These are phyloP conservation scores for Clusia tigrina DNA, from an alignment of 2,888 invertebrate genomes.

Conservation along the genomic window DNA sequence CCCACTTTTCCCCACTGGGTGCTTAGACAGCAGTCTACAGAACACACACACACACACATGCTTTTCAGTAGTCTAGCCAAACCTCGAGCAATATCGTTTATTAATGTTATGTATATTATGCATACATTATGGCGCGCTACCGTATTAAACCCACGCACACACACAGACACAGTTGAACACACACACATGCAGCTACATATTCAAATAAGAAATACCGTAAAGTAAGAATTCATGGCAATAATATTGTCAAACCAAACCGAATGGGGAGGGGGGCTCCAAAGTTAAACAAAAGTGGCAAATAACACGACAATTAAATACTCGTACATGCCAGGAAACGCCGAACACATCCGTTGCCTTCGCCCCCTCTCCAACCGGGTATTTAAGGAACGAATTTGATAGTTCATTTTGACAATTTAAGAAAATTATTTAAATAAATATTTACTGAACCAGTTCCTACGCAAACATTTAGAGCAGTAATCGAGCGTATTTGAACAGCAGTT, in stretches of 20 bases:
- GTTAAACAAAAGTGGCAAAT: background rate
- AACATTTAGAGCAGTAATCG: too few species aligned
- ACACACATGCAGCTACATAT: too few species aligned
- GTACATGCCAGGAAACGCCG: background rate
- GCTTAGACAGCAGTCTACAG: too few species aligned
- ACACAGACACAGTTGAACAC: too few species aligned
- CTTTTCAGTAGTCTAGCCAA: background rate
- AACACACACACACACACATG: background rate
- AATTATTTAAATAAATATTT: background rate
- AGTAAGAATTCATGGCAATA: background rate
- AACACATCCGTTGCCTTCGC: too few species aligned
- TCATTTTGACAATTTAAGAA: background rate
- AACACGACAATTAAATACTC: background rate
- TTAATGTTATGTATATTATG: constrained; percentile 2
- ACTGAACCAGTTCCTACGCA: too few species aligned
- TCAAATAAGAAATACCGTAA: too few species aligned
- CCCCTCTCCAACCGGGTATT: too few species aligned
- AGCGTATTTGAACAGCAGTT: too few species aligned
- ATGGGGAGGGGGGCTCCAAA: background rate
- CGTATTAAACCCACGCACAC: too few species aligned
- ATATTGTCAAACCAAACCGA: background rate
- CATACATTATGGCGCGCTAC: background rate
- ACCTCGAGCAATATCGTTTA: background rate
- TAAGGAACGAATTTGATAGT: too few species aligned
- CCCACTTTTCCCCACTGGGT: too few species aligned